Percentiles rank a stretch among this genome's conserved stretches.
These are phyloP conservation scores for Anthoscopus minutus DNA, from an alignment of 2,113 vertebrate species.

Conservation along the genomic window DNA sequence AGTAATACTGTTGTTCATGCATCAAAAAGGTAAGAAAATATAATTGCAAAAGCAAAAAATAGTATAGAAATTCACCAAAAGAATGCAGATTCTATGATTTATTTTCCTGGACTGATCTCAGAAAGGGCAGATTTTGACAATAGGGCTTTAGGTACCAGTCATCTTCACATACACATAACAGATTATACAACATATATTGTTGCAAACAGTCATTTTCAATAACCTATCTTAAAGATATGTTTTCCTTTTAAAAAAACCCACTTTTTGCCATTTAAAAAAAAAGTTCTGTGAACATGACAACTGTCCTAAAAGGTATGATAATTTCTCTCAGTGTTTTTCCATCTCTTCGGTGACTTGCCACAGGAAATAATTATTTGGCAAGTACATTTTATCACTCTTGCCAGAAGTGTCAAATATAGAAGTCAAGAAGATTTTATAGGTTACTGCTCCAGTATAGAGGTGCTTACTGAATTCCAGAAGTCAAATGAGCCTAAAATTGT, in stretches of 20 bases:
- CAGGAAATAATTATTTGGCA: conserved; percentile 54
- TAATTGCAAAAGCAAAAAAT: neutral
- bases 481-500: conserved; percentile 46
- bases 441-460: neutral
- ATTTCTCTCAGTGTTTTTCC: conserved; percentile 52
- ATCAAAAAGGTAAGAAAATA: neutral
- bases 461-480: conserved; percentile 23
- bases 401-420: conserved; percentile 49
- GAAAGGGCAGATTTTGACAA: neutral
- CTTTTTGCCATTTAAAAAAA: neutral
- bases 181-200: neutral
- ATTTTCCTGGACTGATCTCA: neutral
- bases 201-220: neutral
- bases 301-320: conserved; percentile 24
- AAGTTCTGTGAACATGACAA: neutral
- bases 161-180: neutral
- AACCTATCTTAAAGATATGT: neutral
- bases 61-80: neutral
- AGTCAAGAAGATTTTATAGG: conserved; percentile 31
- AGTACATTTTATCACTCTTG: conserved; percentile 36
- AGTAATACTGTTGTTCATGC: neutral
- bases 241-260: neutral
- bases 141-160: neutral
- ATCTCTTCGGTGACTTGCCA: conserved; percentile 33
- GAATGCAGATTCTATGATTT: neutral